phyloP scores from a whole-genome alignment of 2,113 vertebrate genomes.

The Gobius niger region DNA sequence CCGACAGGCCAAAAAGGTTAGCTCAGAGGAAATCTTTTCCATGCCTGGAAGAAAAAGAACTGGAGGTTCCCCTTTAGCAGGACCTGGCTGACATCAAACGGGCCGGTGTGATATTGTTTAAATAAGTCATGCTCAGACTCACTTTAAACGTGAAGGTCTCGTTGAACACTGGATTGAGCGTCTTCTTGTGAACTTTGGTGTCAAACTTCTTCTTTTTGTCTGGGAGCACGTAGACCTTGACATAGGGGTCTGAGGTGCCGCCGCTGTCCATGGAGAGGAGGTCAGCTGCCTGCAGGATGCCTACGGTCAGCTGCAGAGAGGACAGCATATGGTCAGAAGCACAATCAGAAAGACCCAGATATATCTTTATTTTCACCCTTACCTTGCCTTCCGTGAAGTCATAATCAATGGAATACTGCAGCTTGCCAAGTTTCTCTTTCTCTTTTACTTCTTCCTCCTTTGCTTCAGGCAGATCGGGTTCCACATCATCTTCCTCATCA shows the following conservation, averaged over 20 bases:
- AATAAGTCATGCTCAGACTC: slow-evolving; percentile 35
- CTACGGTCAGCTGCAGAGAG: slow-evolving; percentile 86
- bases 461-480: slow-evolving; percentile 87
- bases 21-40: slow-evolving; percentile 14
- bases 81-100: slow-evolving; percentile 13
- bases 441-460: slow-evolving; percentile 95
- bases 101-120: slow-evolving; percentile 13
- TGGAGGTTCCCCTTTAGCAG: slow-evolving; percentile 14
- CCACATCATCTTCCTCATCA: slow-evolving; percentile 86
- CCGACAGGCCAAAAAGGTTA: slow-evolving; percentile 16
- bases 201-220: slow-evolving; percentile 99
- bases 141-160: slow-evolving; percentile 97
- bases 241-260: slow-evolving; percentile 94
- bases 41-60: background rate
- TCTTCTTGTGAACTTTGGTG: slow-evolving; percentile 98
- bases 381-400: slow-evolving; percentile 97
- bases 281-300: slow-evolving; percentile 94
- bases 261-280: slow-evolving; percentile 95
- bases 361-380: background rate
- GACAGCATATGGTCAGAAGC: background rate
- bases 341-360: background rate
- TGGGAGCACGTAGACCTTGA: slow-evolving; percentile 94
- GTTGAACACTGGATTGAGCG: slow-evolving; percentile 93
- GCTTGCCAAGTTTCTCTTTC: slow-evolving; percentile 93
- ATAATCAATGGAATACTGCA: slow-evolving; percentile 96